Percentiles rank a stretch among this genome's conserved stretches.
phyloP scores from a whole-genome alignment of 92 coral and sea anemone species.

The Montipora capitata region DNA sequence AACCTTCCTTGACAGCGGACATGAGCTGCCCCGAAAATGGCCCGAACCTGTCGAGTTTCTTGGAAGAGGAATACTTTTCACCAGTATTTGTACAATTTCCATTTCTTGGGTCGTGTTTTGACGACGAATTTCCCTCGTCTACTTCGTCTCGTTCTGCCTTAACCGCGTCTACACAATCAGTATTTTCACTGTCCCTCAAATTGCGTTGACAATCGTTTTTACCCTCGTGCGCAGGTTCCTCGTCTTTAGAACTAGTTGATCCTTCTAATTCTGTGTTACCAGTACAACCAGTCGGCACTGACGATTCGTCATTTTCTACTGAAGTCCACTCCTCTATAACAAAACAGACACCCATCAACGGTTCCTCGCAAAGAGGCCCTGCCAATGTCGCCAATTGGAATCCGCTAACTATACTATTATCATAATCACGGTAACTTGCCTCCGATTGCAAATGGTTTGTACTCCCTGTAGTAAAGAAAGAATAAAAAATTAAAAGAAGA shows the following conservation, averaged over 20 bases:
- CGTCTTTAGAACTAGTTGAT: background rate
- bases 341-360: conserved; percentile 98
- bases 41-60: conserved; percentile 67
- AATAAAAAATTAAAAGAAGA: background rate
- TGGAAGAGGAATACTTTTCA: conserved; percentile 1
- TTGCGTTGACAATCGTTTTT: background rate
- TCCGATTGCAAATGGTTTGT: conserved; percentile 12
- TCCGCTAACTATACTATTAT: conserved; percentile 96
- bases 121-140: background rate
- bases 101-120: background rate
- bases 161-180: background rate
- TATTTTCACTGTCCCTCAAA: background rate
- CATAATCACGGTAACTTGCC: conserved; percentile 77
- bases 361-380: conserved; percentile 98
- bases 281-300: conserved; percentile 3
- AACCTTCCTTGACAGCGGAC: conserved; percentile 98
- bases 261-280: conserved; percentile 15
- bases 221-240: background rate
- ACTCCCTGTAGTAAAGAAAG: conserved; percentile 15
- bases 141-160: background rate
- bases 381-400: conserved; percentile 93
- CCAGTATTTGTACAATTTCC: background rate
- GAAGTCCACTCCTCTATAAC: conserved; percentile 82
- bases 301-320: conserved; percentile 9
- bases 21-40: conserved; percentile 98